These are phyloP conservation scores for Pogonomyrmex californicus DNA, from an alignment of 1,140 invertebrate species.

Conservation along the genomic window DNA sequence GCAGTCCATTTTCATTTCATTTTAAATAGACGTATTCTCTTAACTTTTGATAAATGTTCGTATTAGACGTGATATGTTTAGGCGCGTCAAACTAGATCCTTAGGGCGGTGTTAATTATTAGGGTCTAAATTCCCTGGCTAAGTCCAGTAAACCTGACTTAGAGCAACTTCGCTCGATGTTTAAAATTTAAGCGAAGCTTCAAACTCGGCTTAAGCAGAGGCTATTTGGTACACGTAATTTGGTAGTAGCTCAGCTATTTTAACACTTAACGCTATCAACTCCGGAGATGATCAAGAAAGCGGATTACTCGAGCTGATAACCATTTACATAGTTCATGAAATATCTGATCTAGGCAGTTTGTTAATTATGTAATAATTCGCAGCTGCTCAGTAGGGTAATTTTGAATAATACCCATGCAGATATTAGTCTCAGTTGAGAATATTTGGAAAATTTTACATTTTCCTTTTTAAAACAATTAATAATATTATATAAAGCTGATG, in stretches of 20 bases:
- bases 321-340: constrained; percentile 39
- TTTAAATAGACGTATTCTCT: background rate
- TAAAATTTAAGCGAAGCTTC: constrained; percentile 72
- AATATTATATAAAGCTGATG: background rate
- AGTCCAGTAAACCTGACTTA: constrained; percentile 71
- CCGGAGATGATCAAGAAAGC: constrained; percentile 23
- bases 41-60: constrained; percentile 10
- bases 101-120: constrained; percentile 67
- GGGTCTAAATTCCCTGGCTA: constrained; percentile 57
- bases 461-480: background rate
- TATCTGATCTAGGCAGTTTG: background rate
- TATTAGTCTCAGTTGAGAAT: background rate
- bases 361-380: background rate
- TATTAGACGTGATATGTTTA: constrained; percentile 3
- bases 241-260: constrained; percentile 48
- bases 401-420: background rate
- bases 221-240: constrained; percentile 62
- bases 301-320: constrained; percentile 44
- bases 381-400: background rate
- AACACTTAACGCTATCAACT: constrained; percentile 62
- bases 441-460: background rate
- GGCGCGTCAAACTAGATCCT: background rate
- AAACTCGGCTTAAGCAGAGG: constrained; percentile 60
- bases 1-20: background rate
- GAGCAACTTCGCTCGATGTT: constrained; percentile 61